A percentile compares a stretch with the other conserved stretches of the same genome.
These are phyloP conservation scores for Diorhabda elongata DNA, from an alignment of 1,140 invertebrate genomes.

Conservation along the genomic window DNA sequence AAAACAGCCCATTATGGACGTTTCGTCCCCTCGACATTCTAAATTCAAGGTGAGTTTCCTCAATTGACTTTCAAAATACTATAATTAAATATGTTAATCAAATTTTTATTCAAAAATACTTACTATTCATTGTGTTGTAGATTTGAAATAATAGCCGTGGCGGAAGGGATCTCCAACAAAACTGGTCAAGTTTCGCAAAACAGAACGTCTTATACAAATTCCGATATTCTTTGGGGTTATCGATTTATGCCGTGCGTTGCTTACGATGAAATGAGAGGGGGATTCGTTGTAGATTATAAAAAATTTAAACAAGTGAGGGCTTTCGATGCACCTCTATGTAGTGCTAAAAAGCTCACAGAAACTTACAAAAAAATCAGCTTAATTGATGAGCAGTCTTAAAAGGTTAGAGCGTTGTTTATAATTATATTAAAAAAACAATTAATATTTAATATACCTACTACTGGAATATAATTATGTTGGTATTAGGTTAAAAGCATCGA, in stretches of 20 bases:
- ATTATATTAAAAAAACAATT: too few species aligned
- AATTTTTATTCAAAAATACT: too few species aligned
- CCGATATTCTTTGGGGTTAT: slow-evolving; percentile 83
- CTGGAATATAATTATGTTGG: too few species aligned
- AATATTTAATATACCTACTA: too few species aligned
- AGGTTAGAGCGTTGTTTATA: too few species aligned
- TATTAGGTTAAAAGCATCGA: too few species aligned
- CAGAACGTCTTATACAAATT: slow-evolving; percentile 74
- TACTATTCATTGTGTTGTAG: slow-evolving; percentile 42
- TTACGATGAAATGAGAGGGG: slow-evolving; percentile 27
- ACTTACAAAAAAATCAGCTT: too few species aligned
- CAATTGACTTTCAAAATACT: too few species aligned
- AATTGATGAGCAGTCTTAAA: too few species aligned
- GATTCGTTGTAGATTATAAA: slow-evolving; percentile 49
- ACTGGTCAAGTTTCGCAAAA: slow-evolving; percentile 73
- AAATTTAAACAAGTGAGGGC: slow-evolving; percentile 89
- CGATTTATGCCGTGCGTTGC: slow-evolving; percentile 56
- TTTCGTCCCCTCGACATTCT: slow-evolving; percentile 50
- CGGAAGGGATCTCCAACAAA: slow-evolving; percentile 76
- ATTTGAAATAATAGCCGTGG: slow-evolving; percentile 82
- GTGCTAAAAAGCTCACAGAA: slow-evolving; percentile 53
- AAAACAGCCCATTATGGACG: slow-evolving; percentile 54
- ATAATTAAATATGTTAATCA: too few species aligned
- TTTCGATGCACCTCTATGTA: slow-evolving; percentile 89
- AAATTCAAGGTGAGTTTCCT: slow-evolving; percentile 22